Evolutionary conservation across 1,140 invertebrate species (phyloP), one percentile per base, ranked within the genome.

Genomic region (Cardiocondyla obscurior): DNA sequence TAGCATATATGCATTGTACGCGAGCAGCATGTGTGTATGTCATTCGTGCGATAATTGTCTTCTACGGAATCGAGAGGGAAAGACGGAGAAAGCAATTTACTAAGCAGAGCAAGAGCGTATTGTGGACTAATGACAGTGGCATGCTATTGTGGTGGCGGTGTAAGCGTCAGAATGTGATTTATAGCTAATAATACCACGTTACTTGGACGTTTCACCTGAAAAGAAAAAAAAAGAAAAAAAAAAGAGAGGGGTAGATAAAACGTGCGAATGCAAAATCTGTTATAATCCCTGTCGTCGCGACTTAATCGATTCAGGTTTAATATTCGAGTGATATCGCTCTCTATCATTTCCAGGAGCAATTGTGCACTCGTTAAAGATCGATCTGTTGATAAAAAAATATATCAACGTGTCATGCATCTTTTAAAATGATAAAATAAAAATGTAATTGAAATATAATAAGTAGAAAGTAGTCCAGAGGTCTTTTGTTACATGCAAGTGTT

Each of bases 171-270:
- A 53, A 39, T 22, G 16, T 79, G 62, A 79, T 79, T 79, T 79
- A 79, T 79, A 62, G 74, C 67, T 69, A 79, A 79, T 51, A 79
- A 79, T 79, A 22, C 64, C 22, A 69, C 49, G 62, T 53, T 79
- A 69, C 46, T 19, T 53, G 16, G 33, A 39, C 39, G 25, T 79
- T 69, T 69, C 16, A 12, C 39, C 4, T n/a, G 65, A 16, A n/a
- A 51, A 65, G 55, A 67, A 69, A 36, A 25, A 42, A 16, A n/a
- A 51, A 65, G 55, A 67, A 69, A 36, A 25, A 42, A n/a, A n/a
- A n/a, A n/a, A n/a, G n/a, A n/a, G n/a, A n/a, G n/a, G 19, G 46
- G 22, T 53, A 28, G 60, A 79, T 79, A 67, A 79, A 79, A 28
- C 12, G 12, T 6, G 46, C 62, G 10, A 42, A 5, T 36, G 22